A percentile compares a stretch with the other conserved stretches of the same genome.
Evolutionary conservation across 2,113 vertebrate species (phyloP).

Genomic region (Hylia prasina): DNA sequence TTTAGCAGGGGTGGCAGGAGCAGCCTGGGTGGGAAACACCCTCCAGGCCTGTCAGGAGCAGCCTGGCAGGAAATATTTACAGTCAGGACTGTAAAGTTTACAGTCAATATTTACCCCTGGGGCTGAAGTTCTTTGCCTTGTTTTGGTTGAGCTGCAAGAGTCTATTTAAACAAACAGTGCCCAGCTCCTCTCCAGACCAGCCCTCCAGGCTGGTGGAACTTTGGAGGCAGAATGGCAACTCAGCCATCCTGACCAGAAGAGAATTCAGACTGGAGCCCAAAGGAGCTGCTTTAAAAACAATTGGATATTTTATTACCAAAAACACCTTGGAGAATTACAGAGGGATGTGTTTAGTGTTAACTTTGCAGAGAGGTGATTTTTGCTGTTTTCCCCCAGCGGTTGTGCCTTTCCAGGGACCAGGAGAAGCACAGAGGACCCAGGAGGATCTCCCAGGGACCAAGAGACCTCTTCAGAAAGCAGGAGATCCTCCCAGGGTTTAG

Average conservation of each 20-base stretch:
- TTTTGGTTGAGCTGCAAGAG: not conserved
- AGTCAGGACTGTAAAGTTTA: not conserved
- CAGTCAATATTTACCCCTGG: not conserved
- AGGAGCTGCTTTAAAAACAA: not conserved
- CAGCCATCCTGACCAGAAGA: rapidly evolving
- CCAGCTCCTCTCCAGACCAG: not conserved
- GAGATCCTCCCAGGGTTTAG: not conserved
- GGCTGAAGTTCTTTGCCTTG: not conserved
- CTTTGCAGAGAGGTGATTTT: not conserved
- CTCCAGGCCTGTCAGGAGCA: not conserved
- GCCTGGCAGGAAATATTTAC: not conserved
- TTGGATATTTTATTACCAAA: not conserved
- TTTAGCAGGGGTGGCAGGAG: not conserved
- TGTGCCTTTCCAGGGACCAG: not conserved
- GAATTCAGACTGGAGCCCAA: not conserved
- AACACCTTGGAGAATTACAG: not conserved
- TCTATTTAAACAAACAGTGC: rapidly evolving
- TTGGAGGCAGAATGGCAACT: not conserved
- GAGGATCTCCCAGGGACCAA: not conserved
- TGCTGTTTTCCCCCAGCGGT: not conserved
- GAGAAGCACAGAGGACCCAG: not conserved
- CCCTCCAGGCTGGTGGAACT: not conserved
- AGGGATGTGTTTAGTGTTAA: not conserved
- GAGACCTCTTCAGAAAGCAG: not conserved
- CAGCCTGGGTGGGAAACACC: not conserved